Conservation (phyloP, 2,888 invertebrate genomes). For the Drosophila koepferae region DNA sequence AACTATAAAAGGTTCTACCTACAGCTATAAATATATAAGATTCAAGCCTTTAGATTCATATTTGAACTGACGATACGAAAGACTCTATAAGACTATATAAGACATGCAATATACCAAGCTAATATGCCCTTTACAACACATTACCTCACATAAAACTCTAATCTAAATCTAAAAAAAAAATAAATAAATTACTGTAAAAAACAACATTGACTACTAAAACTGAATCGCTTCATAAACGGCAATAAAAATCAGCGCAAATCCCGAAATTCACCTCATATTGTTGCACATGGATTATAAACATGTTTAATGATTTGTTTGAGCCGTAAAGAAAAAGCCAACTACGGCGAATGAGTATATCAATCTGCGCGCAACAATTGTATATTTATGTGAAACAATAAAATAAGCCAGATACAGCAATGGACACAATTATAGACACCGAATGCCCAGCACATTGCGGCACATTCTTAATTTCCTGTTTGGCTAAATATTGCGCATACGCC, state of each 20-base stretch:
- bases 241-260: background rate
- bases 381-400: slow-evolving; percentile 26
- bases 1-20: too few relatives aligned
- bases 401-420: slow-evolving; percentile 21
- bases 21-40: too few relatives aligned
- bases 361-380: slow-evolving; percentile 27
- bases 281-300: slow-evolving; percentile 2
- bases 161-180: background rate
- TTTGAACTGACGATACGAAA: too few relatives aligned
- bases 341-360: slow-evolving; percentile 12
- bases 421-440: slow-evolving; percentile 14
- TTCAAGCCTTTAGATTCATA: too few relatives aligned
- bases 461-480: slow-evolving; percentile 61
- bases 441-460: slow-evolving; percentile 25
- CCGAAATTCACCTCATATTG: slow-evolving; percentile 1
- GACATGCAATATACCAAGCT: background rate
- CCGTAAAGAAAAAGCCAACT: background rate
- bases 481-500: slow-evolving; percentile 69
- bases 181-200: background rate
- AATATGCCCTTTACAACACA: background rate
- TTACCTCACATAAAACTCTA: background rate
- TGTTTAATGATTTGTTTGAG: slow-evolving; percentile 35
- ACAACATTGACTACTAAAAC: background rate
- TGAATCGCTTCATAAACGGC: background rate
- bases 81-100: too few relatives aligned